Evolutionary conservation across 2,797 vertebrate species (phyloP).

Genomic region (Clarias platycephalus): DNA sequence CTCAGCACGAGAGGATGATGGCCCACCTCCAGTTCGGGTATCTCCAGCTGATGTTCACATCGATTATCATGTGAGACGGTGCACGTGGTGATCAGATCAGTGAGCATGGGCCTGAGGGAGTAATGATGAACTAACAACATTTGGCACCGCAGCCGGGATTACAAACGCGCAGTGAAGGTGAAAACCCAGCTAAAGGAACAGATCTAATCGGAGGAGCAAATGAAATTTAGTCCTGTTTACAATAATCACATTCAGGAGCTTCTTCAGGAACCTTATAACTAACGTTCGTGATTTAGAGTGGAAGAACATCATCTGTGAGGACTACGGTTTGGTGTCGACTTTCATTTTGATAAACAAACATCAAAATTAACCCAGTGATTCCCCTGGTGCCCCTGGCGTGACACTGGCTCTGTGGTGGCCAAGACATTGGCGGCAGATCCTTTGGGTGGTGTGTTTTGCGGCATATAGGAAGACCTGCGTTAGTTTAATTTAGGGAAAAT

Average conservation of each 20-base stretch:
- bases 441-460: too few species aligned
- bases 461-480: too few species aligned
- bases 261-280: neutral
- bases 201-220: neutral
- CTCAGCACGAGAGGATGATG: conserved; percentile 3
- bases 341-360: too few species aligned
- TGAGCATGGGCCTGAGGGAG: neutral
- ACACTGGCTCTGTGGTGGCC: too few species aligned
- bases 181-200: neutral
- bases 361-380: too few species aligned
- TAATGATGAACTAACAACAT: conserved; percentile 14
- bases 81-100: conserved; percentile 27
- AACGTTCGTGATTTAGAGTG: neutral
- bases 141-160: neutral
- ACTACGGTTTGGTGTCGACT: neutral
- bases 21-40: neutral
- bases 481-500: too few species aligned
- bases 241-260: neutral
- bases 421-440: too few species aligned
- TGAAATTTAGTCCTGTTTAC: neutral
- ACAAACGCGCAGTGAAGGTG: neutral
- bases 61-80: neutral
- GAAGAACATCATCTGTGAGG: neutral
- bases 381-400: too few species aligned
- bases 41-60: conserved; percentile 9